Percentiles rank a stretch among this genome's conserved stretches.
phyloP scores from a whole-genome alignment of 2,888 invertebrate genomes.

The Parelbella ahira region DNA sequence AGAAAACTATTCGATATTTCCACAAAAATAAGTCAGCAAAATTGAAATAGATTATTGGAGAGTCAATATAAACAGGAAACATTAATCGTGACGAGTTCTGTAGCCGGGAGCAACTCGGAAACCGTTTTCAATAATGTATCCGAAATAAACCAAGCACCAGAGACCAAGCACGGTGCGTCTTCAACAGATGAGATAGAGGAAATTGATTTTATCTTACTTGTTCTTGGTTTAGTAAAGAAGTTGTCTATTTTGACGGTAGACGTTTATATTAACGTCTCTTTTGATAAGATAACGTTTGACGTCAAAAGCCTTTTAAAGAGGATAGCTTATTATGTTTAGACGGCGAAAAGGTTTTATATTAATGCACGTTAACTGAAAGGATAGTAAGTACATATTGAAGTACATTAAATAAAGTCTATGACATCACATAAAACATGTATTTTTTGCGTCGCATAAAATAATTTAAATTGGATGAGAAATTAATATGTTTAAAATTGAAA shows the following conservation, averaged over 20 bases:
- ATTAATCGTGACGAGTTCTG: constrained; percentile 28
- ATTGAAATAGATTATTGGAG: constrained; percentile 23
- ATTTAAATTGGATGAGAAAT: no score
- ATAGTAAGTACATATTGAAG: no score
- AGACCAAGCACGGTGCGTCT: constrained; percentile 11
- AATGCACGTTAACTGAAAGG: constrained; percentile 1
- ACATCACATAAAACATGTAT: no score
- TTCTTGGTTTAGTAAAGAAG: constrained; percentile 17
- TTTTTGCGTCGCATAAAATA: no score
- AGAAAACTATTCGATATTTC: constrained; percentile 14
- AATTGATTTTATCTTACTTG: constrained; percentile 23
- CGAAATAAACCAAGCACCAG: constrained; percentile 17
- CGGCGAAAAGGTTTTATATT: constrained; percentile 6
- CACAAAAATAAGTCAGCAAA: constrained; percentile 14
- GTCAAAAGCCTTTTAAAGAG: constrained; percentile 4
- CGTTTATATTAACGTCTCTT: constrained; percentile 12
- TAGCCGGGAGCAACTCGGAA: constrained; percentile 24
- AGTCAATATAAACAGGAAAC: constrained; percentile 29
- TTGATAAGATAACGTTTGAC: constrained; percentile 11
- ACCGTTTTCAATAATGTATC: constrained; percentile 23
- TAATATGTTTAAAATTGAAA: no score
- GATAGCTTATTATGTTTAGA: constrained; percentile 5
- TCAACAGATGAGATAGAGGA: constrained; percentile 20
- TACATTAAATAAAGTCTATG: no score
- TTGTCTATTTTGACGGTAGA: constrained; percentile 17